phyloP scores from a whole-genome alignment of 2,113 vertebrate species.

The Syngnathus scovelli region DNA sequence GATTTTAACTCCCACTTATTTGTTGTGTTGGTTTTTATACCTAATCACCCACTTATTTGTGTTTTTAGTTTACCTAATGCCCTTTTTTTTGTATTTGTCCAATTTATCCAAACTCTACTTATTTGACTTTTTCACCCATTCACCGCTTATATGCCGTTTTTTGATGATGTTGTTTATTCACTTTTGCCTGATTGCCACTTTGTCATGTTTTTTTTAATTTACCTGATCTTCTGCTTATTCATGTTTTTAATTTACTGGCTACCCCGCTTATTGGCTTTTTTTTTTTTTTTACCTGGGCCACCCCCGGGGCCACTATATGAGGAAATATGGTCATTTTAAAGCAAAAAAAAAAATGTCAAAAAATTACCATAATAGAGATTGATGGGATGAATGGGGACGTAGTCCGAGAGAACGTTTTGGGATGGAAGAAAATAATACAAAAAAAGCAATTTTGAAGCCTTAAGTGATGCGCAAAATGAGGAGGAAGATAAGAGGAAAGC shows the following conservation, averaged over 20 bases:
- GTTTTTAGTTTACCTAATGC: not conserved
- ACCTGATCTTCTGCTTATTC: too few species aligned
- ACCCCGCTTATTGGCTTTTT: too few species aligned
- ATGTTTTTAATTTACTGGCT: too few species aligned
- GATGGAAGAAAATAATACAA: slow-evolving; percentile 45
- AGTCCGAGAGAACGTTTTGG: not conserved
- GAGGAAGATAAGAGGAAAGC: slow-evolving; percentile 54
- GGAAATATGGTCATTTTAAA: slow-evolving; percentile 51
- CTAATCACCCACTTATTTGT: not conserved
- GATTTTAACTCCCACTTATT: not conserved
- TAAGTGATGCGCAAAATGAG: slow-evolving; percentile 58
- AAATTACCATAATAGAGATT: slow-evolving; percentile 38
- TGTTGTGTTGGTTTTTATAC: not conserved
- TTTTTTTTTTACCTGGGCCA: too few species aligned
- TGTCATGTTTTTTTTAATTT: too few species aligned
- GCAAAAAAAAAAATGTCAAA: slow-evolving; percentile 62
- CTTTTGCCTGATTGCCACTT: too few species aligned
- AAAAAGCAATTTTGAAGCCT: slow-evolving; percentile 70
- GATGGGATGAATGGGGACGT: not conserved
- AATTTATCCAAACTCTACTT: too few species aligned
- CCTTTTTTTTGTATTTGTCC: not conserved
- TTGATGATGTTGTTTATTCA: too few species aligned
- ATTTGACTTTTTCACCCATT: too few species aligned
- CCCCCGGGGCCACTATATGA: not conserved
- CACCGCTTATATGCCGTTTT: too few species aligned